Percentiles rank a stretch among this genome's conserved stretches.
phyloP scores from a whole-genome alignment of 2,113 vertebrate genomes.

The Pelvicachromis taeniatus region DNA sequence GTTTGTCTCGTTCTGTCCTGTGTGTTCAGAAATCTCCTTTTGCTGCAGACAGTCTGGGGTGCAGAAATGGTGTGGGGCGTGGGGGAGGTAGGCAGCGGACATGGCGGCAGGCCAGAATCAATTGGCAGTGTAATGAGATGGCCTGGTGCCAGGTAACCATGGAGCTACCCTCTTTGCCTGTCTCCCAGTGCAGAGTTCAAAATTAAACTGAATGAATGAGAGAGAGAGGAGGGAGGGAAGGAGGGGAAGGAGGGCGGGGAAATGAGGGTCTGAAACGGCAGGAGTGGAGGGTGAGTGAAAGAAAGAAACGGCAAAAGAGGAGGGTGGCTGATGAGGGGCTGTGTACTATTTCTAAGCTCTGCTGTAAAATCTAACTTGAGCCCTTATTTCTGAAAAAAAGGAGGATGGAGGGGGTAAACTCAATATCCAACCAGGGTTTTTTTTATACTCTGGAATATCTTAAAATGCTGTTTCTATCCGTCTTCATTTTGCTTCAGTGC shows the following conservation, averaged over 20 bases:
- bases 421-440: not conserved
- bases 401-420: constrained; percentile 28
- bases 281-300: constrained; percentile 46
- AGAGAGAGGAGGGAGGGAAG: not conserved
- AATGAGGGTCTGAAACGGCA: constrained; percentile 57
- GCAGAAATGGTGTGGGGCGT: constrained; percentile 59
- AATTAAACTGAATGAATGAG: constrained; percentile 77
- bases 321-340: constrained; percentile 51
- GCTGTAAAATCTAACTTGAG: constrained; percentile 50
- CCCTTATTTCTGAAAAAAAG: constrained; percentile 24
- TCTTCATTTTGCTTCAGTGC: constrained; percentile 15
- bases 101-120: constrained; percentile 79
- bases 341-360: constrained; percentile 42
- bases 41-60: constrained; percentile 74
- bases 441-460: not conserved
- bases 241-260: constrained; percentile 31
- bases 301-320: constrained; percentile 46
- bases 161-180: constrained; percentile 73
- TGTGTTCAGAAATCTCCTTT: constrained; percentile 63
- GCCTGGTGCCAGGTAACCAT: constrained; percentile 80
- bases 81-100: constrained; percentile 64
- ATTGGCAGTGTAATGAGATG: constrained; percentile 83
- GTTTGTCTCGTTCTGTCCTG: constrained; percentile 47
- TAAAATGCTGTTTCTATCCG: not conserved
- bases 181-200: constrained; percentile 73